A percentile compares a stretch with the other conserved stretches of the same genome.
Evolutionary conservation across 1,140 invertebrate species (phyloP).

Genomic region (Pantala flavescens): DNA sequence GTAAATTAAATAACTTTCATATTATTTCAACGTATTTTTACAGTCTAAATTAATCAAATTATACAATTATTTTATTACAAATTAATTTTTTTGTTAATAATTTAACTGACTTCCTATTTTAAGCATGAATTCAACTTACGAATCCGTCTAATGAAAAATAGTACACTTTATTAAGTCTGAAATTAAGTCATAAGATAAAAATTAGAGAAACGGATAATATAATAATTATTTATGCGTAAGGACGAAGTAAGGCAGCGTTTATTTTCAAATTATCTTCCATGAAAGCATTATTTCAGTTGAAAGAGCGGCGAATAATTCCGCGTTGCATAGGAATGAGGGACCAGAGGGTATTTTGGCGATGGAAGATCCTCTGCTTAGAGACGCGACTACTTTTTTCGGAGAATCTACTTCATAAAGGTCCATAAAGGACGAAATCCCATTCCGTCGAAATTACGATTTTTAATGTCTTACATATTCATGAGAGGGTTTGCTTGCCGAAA

Average conservation of each 20-base stretch:
- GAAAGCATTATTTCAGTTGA: not conserved
- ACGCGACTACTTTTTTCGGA: not conserved
- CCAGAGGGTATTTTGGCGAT: not conserved
- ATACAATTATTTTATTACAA: too few species aligned
- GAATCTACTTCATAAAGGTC: not conserved
- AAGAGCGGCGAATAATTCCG: not conserved
- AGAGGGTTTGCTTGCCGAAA: not conserved
- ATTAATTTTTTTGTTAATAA: too few species aligned
- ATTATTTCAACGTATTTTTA: too few species aligned
- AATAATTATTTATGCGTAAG: too few species aligned
- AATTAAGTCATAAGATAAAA: too few species aligned
- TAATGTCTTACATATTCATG: constrained; percentile 10
- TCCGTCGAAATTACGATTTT: constrained; percentile 6
- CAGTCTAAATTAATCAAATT: too few species aligned
- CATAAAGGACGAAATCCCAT: not conserved
- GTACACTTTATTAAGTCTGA: too few species aligned
- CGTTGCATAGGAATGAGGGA: not conserved
- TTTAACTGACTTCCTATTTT: too few species aligned
- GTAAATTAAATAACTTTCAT: too few species aligned
- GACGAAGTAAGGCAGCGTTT: not conserved
- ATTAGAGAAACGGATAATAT: too few species aligned
- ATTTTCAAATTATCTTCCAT: not conserved
- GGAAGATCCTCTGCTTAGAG: not conserved
- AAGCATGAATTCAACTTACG: too few species aligned
- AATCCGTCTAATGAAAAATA: too few species aligned